These are phyloP conservation scores for Carassius carassius DNA, from an alignment of 2,113 vertebrate genomes.

Conservation along the genomic window DNA sequence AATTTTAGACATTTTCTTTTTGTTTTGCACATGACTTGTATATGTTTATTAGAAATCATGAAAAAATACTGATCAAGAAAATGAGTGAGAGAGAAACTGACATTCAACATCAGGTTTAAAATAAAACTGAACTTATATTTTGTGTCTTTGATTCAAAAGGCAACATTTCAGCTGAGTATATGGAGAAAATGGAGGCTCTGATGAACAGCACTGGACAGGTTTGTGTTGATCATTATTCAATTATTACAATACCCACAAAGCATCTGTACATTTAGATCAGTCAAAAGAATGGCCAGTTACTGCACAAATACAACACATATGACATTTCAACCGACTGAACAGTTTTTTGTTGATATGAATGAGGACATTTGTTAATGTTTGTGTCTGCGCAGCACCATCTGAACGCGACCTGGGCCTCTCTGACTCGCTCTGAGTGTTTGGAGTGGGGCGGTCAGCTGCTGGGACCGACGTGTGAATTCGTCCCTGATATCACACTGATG, in stretches of 20 bases:
- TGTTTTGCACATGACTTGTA: neutral
- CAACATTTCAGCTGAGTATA: conserved; percentile 31
- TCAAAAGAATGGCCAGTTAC: neutral
- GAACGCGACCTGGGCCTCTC: conserved; percentile 81
- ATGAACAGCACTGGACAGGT: conserved; percentile 49
- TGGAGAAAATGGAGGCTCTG: conserved; percentile 27
- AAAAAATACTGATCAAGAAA: neutral
- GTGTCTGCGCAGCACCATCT: conserved; percentile 56
- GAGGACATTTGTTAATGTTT: neutral
- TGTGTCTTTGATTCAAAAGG: conserved; percentile 39
- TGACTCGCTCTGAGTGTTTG: conserved; percentile 81
- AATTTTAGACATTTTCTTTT: too few relatives aligned
- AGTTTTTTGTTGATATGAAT: too few relatives aligned
- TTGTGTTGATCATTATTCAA: neutral
- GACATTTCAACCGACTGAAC: too few relatives aligned
- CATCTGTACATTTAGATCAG: neutral
- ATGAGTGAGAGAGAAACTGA: neutral
- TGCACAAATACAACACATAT: neutral
- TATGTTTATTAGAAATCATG: neutral
- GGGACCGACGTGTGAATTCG: conserved; percentile 82
- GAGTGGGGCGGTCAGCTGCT: conserved; percentile 78
- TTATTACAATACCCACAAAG: neutral
- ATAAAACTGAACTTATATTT: neutral
- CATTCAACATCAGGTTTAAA: neutral
- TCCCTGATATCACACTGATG: conserved; percentile 98